These are phyloP conservation scores for Resseliella maxima DNA, from an alignment of 2,888 invertebrate genomes.

Conservation along the genomic window DNA sequence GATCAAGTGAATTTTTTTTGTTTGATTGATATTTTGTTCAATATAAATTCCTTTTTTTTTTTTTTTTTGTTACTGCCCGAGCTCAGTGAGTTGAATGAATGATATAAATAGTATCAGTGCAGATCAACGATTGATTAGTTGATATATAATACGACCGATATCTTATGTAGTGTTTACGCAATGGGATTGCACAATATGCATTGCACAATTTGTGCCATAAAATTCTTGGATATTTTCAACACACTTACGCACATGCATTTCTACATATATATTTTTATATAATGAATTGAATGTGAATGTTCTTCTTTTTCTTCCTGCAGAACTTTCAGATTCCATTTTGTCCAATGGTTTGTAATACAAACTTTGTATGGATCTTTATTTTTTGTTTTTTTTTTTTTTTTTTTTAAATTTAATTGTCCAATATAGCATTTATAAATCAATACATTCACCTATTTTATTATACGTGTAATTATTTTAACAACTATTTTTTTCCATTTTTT, in stretches of 20 bases:
- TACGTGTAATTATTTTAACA: slow-evolving; percentile 28
- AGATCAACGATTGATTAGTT: too few relatives aligned
- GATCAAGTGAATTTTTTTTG: neutral
- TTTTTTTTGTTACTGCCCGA: neutral
- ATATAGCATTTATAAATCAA: neutral
- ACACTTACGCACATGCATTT: too few relatives aligned
- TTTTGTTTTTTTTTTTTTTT: neutral
- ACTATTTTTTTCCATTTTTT: neutral
- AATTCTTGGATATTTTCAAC: too few relatives aligned
- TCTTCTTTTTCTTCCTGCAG: too few relatives aligned
- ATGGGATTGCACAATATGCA: too few relatives aligned
- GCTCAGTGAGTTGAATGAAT: neutral
- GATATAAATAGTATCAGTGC: neutral
- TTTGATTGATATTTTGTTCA: neutral
- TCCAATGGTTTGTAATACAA: neutral
- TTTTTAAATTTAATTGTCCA: too few relatives aligned
- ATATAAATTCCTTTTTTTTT: neutral
- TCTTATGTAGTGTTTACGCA: too few relatives aligned
- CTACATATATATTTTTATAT: too few relatives aligned
- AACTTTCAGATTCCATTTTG: too few relatives aligned
- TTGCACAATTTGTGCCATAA: too few relatives aligned
- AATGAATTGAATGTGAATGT: too few relatives aligned
- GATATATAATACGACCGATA: too few relatives aligned
- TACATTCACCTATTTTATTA: slow-evolving; percentile 22
- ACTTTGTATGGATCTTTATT: neutral